These are phyloP conservation scores for Rhyacophila brunnea DNA, from an alignment of 1,140 invertebrate genomes.

Conservation along the genomic window DNA sequence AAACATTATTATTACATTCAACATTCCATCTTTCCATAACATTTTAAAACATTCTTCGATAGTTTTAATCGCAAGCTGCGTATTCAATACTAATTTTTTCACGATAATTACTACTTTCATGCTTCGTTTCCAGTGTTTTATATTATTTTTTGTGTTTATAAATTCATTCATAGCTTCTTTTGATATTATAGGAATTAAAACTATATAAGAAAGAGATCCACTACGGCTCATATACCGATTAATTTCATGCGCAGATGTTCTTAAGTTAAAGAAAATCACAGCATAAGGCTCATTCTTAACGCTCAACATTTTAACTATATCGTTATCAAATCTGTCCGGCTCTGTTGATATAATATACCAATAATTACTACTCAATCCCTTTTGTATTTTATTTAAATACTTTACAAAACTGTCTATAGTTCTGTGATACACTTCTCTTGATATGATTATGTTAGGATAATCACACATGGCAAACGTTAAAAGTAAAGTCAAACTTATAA, in stretches of 20 bases:
- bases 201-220: background rate
- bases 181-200: background rate
- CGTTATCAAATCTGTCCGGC: background rate
- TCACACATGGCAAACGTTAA: too few species aligned
- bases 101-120: background rate
- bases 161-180: background rate
- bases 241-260: background rate
- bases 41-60: slow-evolving; percentile 2
- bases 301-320: background rate
- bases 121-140: slow-evolving; percentile 3
- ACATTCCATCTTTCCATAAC: background rate
- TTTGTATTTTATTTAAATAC: background rate
- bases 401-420: background rate
- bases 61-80: background rate
- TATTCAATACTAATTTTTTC: background rate
- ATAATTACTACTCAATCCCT: background rate
- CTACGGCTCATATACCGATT: background rate
- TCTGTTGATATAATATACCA: background rate
- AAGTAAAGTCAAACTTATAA: too few species aligned
- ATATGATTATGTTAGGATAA: too few species aligned
- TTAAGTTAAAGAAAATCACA: background rate
- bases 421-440: too few species aligned
- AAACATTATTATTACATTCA: background rate
- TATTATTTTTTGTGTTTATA: background rate
- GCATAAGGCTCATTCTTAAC: background rate